Conservation (phyloP, 2,113 vertebrate species). For the Drymodes brunneopygia region DNA sequence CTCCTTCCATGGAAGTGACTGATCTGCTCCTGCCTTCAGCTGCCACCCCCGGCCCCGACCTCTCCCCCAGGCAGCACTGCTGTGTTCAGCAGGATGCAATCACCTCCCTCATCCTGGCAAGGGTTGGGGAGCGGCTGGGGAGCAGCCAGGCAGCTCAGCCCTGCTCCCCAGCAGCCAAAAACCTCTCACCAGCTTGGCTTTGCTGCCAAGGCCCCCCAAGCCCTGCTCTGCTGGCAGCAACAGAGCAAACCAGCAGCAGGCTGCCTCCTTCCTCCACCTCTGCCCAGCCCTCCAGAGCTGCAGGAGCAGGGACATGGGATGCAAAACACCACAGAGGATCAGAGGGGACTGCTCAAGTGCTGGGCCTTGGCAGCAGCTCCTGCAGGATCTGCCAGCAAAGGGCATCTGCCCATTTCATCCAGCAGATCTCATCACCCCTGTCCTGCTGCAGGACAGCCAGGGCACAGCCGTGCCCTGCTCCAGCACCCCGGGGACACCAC, state of each 20-base stretch:
- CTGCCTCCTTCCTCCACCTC: background rate
- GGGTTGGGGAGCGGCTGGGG: background rate
- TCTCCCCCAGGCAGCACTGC: background rate
- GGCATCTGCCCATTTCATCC: background rate
- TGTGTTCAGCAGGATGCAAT: background rate
- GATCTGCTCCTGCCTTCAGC: background rate
- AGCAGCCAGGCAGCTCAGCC: background rate
- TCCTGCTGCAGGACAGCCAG: background rate
- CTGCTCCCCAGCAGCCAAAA: background rate
- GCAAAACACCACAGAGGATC: background rate
- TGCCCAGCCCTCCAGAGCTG: background rate
- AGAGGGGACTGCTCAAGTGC: background rate
- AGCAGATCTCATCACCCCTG: rapidly evolving
- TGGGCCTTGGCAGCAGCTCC: background rate
- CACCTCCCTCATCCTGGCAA: background rate
- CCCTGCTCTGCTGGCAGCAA: background rate
- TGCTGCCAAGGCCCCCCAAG: background rate
- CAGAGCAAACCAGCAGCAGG: background rate
- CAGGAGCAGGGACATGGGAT: rapidly evolving
- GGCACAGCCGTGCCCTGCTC: background rate
- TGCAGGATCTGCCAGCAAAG: background rate
- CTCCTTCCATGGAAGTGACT: rapidly evolving
- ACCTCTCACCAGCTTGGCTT: background rate
- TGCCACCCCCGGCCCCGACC: rapidly evolving
- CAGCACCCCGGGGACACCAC: background rate